Evolutionary conservation across 2,113 vertebrate species (phyloP).

Genomic region (Ptilorrhoa leucosticta): DNA sequence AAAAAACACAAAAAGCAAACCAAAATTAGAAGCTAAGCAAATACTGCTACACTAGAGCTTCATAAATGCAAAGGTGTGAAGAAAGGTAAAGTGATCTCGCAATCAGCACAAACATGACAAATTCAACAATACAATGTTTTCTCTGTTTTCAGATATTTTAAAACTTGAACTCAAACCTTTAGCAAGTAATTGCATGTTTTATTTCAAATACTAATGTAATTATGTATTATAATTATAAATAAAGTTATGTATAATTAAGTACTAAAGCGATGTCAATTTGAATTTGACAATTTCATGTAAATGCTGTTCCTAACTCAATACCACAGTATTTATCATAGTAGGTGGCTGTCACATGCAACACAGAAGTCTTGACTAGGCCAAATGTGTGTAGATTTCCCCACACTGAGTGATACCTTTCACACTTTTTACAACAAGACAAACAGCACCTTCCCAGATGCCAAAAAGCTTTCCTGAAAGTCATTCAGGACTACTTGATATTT

Average conservation of each 20-base stretch:
- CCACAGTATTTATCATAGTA: not conserved
- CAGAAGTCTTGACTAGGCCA: not conserved
- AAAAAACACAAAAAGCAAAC: conserved; percentile 82
- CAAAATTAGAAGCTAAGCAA: conserved; percentile 84
- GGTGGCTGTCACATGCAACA: not conserved
- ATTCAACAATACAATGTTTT: not conserved
- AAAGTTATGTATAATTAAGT: not conserved
- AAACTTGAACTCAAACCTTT: not conserved
- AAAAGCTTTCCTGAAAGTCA: not conserved
- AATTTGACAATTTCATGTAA: not conserved
- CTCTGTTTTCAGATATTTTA: not conserved
- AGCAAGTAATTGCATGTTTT: not conserved
- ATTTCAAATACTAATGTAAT: not conserved
- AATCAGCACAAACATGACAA: not conserved
- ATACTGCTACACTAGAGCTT: conserved; percentile 74
- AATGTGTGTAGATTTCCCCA: not conserved
- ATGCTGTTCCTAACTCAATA: not conserved
- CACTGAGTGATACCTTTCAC: not conserved
- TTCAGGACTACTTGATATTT: not conserved
- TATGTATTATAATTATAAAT: not conserved
- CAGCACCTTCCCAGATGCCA: not conserved
- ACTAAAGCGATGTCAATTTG: not conserved
- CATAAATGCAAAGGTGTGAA: conserved; percentile 62
- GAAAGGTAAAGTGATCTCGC: conserved; percentile 53
- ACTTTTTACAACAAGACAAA: not conserved